Evolutionary conservation across 2,113 vertebrate genomes (phyloP), one percentile per base, ranked within the genome.

Genomic region (Gobio gobio): DNA sequence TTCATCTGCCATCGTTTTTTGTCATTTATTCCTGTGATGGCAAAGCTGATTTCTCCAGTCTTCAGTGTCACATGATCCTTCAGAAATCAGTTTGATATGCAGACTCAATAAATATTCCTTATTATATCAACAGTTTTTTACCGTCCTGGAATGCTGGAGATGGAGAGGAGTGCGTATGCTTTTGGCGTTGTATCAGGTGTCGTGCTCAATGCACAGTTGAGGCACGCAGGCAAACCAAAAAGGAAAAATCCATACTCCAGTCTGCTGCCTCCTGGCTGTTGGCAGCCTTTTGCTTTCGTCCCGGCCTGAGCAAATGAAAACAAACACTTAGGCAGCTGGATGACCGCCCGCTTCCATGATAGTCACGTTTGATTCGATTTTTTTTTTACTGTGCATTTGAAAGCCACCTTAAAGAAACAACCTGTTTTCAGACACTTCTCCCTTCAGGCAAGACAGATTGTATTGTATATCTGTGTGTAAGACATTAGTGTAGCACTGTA

Each of bases 221-320:
- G 22, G 75, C 75, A 78, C 2, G 20, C 73, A 29, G 29, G 29
- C 26, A 70, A 36, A 9, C 26, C 51, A 78, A 58, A 33, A n/a
- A 51, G 51, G 74, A 81, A 85, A 86, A 90, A 90, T 90, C 89
- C 82, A 90, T 90, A 90, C 59, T 87, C 64, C 51, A 75, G 78
- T 87, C 82, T 89, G 82, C 73, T 80, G 56, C 82, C 70, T 83
- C 74, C 59, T 83, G 73, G 49, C 79, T 78, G 61, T 84, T 86
- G 88, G 84, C 87, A 87, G 75, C 61, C 1, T 29, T 84, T 58
- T 10, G 29, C 82, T 83, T 54, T 61, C 40, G 26, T 78, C 70
- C 81, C 3, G 33, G 29, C 59, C 68, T 24, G 78, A 68, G 24
- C 51, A 86, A 86, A 89, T 29, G n/a, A 85, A 88, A 86, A 89